Conservation (phyloP, 2,888 invertebrate species). For the Lottia gigantea region DNA sequence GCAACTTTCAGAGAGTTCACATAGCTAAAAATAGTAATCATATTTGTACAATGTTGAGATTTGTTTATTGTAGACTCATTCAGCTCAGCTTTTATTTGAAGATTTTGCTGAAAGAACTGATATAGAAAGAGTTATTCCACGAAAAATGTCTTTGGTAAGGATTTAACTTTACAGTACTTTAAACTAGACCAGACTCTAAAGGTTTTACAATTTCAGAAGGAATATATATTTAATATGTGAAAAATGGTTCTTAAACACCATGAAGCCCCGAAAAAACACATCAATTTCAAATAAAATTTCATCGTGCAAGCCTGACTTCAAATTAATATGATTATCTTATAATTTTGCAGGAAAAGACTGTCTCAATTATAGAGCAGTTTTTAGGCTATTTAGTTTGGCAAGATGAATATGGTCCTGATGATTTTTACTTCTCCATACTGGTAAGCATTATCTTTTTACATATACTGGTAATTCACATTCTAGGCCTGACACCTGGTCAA, state of each 20-base stretch:
- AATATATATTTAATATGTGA: too few species aligned
- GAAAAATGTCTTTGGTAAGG: conserved; percentile 54
- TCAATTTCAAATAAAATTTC: too few species aligned
- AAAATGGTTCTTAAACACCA: too few species aligned
- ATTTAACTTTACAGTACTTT: too few species aligned
- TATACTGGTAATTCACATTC: neutral
- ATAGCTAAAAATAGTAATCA: too few species aligned
- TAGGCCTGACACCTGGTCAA: too few species aligned
- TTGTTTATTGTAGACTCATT: conserved; percentile 40
- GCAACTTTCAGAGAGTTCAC: too few species aligned
- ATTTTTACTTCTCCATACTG: conserved; percentile 51
- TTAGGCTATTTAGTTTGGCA: conserved; percentile 58
- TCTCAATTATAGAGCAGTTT: conserved; percentile 64
- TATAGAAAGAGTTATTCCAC: conserved; percentile 53
- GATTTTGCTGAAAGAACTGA: conserved; percentile 58
- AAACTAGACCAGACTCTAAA: too few species aligned
- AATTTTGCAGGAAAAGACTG: conserved; percentile 48
- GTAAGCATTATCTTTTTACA: conserved; percentile 36
- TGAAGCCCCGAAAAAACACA: too few species aligned
- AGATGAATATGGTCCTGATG: conserved; percentile 58
- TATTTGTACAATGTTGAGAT: neutral
- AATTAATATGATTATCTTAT: too few species aligned
- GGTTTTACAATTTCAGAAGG: too few species aligned
- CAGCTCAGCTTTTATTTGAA: conserved; percentile 60
- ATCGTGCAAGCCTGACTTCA: too few species aligned